phyloP scores from a whole-genome alignment of 2,888 invertebrate species.

The Celastrina argiolus region DNA sequence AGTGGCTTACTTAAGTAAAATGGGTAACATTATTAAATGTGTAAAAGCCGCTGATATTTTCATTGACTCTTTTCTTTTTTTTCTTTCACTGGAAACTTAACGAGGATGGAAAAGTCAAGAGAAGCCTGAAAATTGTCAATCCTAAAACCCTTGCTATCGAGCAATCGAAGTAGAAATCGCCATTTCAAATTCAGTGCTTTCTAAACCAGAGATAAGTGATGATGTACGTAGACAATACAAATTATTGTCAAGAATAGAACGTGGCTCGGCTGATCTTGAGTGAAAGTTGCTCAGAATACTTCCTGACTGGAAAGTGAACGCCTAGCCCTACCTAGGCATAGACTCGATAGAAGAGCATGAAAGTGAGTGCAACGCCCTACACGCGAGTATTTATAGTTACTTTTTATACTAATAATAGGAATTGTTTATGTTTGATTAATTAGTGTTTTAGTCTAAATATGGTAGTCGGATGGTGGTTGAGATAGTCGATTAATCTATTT shows the following conservation, averaged over 20 bases:
- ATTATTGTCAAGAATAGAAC: constrained; percentile 48
- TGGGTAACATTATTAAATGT: too few relatives aligned
- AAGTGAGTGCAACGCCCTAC: constrained; percentile 41
- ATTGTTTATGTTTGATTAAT: constrained; percentile 7
- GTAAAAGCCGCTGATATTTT: too few relatives aligned
- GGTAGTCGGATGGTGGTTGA: neutral
- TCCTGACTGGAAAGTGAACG: constrained; percentile 72
- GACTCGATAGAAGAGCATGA: constrained; percentile 50
- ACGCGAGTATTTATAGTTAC: neutral
- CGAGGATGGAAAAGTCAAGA: too few relatives aligned
- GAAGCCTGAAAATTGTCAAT: neutral
- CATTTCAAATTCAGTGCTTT: constrained; percentile 18
- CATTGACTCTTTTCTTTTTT: too few relatives aligned
- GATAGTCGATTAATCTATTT: neutral
- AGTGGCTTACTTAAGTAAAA: too few relatives aligned
- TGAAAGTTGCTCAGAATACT: constrained; percentile 68
- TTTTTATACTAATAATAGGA: neutral
- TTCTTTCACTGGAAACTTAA: too few relatives aligned
- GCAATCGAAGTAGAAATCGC: constrained; percentile 15
- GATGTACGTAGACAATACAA: constrained; percentile 42
- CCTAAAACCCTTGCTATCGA: neutral
- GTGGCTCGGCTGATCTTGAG: constrained; percentile 70
- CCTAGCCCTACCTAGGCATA: constrained; percentile 43
- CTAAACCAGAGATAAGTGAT: constrained; percentile 26
- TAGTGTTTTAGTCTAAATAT: neutral